Evolutionary conservation across 2,113 vertebrate genomes (phyloP), one percentile per base, ranked within the genome.

Genomic region (Pachycephala philippinensis): DNA sequence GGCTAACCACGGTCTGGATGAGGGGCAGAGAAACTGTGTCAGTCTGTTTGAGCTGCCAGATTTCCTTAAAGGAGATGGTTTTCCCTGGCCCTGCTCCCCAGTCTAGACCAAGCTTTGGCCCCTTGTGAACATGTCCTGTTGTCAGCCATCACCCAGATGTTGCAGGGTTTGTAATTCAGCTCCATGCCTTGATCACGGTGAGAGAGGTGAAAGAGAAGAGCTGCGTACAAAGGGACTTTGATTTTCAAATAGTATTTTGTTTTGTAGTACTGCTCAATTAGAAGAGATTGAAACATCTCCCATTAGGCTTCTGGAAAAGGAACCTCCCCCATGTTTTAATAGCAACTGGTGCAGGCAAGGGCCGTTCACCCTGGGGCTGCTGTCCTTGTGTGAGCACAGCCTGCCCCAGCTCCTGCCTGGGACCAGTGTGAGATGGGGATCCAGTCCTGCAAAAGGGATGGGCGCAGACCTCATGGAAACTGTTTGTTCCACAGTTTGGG

Each of bases 281-380:
- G 23, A 78, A 77, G 23, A 84, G 76, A 50, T 17, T 79, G 66
- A 87, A 94, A 76, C 20, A 40, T 9, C 37, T 83, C 27, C 57
- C 13, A 5, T 65, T 45, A 76, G 21, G 50, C n/a, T 87, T 75
- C 79, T 80, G 80, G 56, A n/a, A 90, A 77, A 88, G 35, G 44
- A 88, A 33, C 10, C 33, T 89, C 17, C 23, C 23, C 13, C 1
- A 1, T 10, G 39, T 52, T 88, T 89, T 35, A 47, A 22, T 0
- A 77, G 76, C 50, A 80, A 8, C 2, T 35, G 37, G 30, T 2
- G 1, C 31, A 54, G 64, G 54, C 2, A 8, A 71, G 27, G 40
- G n/a, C 21, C 0, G 0, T 12, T 90, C 0, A 0, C 13, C 3
- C 44, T 0, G 0, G 30, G 0, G 4, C 26, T 56, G 12, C 2